Evolutionary conservation across 2,797 vertebrate species (phyloP).

Genomic region (Meriones psammophilus): DNA sequence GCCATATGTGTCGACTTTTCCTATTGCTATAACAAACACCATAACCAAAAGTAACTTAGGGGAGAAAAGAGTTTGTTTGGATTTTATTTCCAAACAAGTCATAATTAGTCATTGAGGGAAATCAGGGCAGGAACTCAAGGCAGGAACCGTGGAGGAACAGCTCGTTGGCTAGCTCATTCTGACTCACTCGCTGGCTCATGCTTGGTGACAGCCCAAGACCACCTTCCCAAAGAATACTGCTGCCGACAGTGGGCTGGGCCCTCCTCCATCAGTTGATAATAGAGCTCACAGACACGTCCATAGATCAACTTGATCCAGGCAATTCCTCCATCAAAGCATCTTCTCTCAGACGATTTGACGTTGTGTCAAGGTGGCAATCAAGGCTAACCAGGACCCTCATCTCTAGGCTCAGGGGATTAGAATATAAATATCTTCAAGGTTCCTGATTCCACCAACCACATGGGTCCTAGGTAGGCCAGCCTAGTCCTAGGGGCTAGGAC

Average conservation of each 20-base stretch:
- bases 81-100: background rate
- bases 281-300: background rate
- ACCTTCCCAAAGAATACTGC: background rate
- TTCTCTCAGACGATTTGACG: background rate
- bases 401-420: background rate
- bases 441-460: background rate
- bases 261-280: background rate
- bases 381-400: background rate
- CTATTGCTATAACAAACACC: background rate
- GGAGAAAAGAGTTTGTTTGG: background rate
- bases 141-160: background rate
- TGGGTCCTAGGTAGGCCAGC: background rate
- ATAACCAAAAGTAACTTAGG: background rate
- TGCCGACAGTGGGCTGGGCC: no score
- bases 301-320: background rate
- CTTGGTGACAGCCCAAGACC: background rate
- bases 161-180: background rate
- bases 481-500: no score
- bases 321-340: background rate
- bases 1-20: background rate
- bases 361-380: background rate
- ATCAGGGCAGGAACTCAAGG: background rate
- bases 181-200: background rate
- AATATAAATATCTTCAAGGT: background rate
- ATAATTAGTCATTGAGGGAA: background rate